Evolutionary conservation across 1,140 invertebrate genomes (phyloP).

Genomic region (Heliconius hermathena): DNA sequence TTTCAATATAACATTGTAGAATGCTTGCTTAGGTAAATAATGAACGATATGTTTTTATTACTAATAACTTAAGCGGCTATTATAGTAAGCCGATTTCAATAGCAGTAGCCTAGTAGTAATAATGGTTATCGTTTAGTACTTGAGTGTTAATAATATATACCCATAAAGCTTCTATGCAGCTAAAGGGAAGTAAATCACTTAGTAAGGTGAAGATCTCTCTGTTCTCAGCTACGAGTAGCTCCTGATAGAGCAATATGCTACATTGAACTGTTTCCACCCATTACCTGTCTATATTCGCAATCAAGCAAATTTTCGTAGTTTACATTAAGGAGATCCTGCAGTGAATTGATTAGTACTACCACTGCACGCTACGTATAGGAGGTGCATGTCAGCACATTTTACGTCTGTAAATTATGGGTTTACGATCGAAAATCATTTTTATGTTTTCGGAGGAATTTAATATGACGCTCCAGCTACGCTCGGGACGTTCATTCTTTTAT

Average conservation of each 20-base stretch:
- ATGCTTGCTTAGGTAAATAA: too few species aligned
- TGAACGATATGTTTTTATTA: too few species aligned
- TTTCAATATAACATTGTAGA: too few species aligned
- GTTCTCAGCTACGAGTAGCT: conserved; percentile 14
- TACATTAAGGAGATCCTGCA: conserved; percentile 40
- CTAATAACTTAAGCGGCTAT: neutral
- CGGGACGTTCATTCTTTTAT: conserved; percentile 78
- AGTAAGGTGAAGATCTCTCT: conserved; percentile 32
- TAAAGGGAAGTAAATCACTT: conserved; percentile 29
- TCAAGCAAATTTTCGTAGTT: conserved; percentile 43
- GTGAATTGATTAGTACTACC: conserved; percentile 31
- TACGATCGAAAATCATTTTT: conserved; percentile 82
- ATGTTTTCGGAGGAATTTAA: conserved; percentile 81
- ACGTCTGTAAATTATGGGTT: conserved; percentile 82
- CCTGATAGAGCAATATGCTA: conserved; percentile 18
- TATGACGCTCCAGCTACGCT: conserved; percentile 72
- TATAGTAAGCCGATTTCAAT: neutral
- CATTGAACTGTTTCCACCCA: conserved; percentile 37
- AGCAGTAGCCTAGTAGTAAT: neutral
- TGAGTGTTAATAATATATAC: conserved; percentile 10
- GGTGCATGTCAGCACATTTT: conserved; percentile 74
- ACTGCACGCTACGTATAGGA: conserved; percentile 57
- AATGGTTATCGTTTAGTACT: neutral
- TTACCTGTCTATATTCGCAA: conserved; percentile 36
- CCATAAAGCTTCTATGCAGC: conserved; percentile 3